Conservation (phyloP, 2,797 vertebrate species). For the Hoplostethus atlanticus region DNA sequence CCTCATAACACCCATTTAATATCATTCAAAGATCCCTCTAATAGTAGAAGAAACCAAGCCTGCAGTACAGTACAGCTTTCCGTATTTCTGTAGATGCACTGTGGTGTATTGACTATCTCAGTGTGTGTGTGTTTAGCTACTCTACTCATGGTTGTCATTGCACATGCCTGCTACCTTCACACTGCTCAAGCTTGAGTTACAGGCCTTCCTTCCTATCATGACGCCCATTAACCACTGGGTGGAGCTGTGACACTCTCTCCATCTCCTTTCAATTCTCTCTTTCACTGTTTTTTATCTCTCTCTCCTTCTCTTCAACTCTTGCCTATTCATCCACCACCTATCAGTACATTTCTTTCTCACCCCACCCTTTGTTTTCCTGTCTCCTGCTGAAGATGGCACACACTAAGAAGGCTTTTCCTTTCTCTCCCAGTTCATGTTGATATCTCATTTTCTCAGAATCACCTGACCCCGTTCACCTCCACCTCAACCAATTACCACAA, state of each 20-base stretch:
- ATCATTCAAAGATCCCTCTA: too few species aligned
- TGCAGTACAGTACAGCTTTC: too few species aligned
- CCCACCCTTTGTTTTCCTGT: slow-evolving; percentile 44
- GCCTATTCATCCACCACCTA: slow-evolving; percentile 29
- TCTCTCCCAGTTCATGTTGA: slow-evolving; percentile 3
- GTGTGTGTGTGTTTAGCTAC: neutral
- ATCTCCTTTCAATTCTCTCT: slow-evolving; percentile 22
- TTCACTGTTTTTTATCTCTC: slow-evolving; percentile 1
- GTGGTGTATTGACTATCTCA: neutral
- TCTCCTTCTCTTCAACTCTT: neutral
- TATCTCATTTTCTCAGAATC: slow-evolving; percentile 23
- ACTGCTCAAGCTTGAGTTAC: slow-evolving; percentile 10
- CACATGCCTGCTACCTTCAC: slow-evolving; percentile 14
- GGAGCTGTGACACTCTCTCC: slow-evolving; percentile 80
- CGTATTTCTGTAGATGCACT: too few species aligned
- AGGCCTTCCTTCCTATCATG: slow-evolving; percentile 11
- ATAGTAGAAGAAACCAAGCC: too few species aligned
- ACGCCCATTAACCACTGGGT: slow-evolving; percentile 77
- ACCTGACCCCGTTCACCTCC: slow-evolving; percentile 12
- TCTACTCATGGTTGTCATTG: slow-evolving; percentile 11
- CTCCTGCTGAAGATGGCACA: slow-evolving; percentile 49
- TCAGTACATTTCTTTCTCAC: slow-evolving; percentile 46
- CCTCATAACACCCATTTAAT: too few species aligned
- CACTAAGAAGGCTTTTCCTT: slow-evolving; percentile 33
- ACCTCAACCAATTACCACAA: slow-evolving; percentile 8